Evolutionary conservation across 2,888 invertebrate genomes (phyloP), one percentile per base, ranked within the genome.

Genomic region (Galeruca laticollis): DNA sequence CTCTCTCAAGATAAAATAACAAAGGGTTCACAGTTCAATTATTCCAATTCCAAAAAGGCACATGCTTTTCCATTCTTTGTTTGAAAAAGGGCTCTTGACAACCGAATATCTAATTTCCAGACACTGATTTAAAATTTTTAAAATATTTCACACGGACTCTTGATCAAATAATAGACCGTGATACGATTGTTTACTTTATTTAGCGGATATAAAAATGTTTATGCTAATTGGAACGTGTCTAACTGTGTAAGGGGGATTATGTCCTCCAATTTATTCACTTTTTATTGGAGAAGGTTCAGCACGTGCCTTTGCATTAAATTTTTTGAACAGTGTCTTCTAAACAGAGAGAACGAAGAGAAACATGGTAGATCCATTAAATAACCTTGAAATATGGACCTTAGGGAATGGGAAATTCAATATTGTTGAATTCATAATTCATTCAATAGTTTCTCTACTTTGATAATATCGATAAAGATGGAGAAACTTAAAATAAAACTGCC

Each of bases 211-310:
- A 74, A 75, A 78, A 76, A 76, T 77, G 71, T 76, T 74, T 76
- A 78, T 77, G 76, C 77, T 78, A 78, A 78, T 78, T 70, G 73
- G 73, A 79, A 77, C 79, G 79, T 79, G 79, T 79, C 77, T 74
- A 78, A 71, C 70, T 71, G 70, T 68, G 66, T 57, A 54, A 60
- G 73, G 76, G 64, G 76, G 77, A 77, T 79, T 77, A 76, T 69
- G 64, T 66, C 70, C 64, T 79, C 75, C 71, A 76, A 76, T 73
- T 75, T 76, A 71, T 73, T 75, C 76, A 74, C 74, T 68, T 68
- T 47, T 56, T 57, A 31, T 31, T 73, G 68, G 69, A 75, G 76
- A 75, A 77, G 75, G 75, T 76, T 75, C 75, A 20, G 65, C 65
- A 57, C 65, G 65, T 65, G 65, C 33, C 57, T 57, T 18, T 26